phyloP scores from a whole-genome alignment of 2,797 vertebrate genomes.

The Helicolenus hilgendorfi region DNA sequence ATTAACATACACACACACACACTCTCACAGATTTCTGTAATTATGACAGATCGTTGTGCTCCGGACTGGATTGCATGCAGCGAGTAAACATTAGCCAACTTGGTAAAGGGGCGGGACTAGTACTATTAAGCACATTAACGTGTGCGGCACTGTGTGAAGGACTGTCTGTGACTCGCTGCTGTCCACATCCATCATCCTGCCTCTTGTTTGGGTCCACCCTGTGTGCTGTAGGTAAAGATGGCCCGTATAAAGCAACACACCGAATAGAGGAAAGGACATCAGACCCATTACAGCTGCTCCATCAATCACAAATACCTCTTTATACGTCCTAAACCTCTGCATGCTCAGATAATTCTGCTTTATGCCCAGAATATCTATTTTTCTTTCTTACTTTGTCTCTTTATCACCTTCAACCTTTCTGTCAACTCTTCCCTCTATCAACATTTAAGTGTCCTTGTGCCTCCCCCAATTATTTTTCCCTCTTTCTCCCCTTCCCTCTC shows the following conservation, averaged over 20 bases:
- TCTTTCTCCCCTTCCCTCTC: not conserved
- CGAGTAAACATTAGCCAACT: constrained; percentile 54
- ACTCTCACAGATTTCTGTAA: constrained; percentile 42
- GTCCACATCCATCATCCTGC: constrained; percentile 90
- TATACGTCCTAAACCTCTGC: constrained; percentile 7
- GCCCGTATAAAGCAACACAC: constrained; percentile 82
- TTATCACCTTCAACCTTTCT: not conserved
- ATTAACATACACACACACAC: constrained; percentile 26
- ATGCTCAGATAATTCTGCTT: constrained; percentile 15
- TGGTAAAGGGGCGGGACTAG: constrained; percentile 74
- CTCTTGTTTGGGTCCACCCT: constrained; percentile 75
- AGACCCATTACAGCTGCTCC: constrained; percentile 81
- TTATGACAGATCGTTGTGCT: constrained; percentile 73
- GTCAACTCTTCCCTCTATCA: constrained; percentile 33
- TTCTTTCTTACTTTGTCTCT: not conserved
- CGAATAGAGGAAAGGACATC: constrained; percentile 85
- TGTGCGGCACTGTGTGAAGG: constrained; percentile 88
- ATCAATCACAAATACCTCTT: constrained; percentile 86
- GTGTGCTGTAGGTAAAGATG: constrained; percentile 85
- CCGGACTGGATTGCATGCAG: constrained; percentile 48
- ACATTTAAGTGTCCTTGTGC: constrained; percentile 15
- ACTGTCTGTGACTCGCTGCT: constrained; percentile 80
- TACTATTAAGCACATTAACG: constrained; percentile 86
- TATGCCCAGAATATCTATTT: not conserved
- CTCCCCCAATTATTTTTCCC: constrained; percentile 8